phyloP scores from a whole-genome alignment of 2,888 invertebrate species.

The Iphiclides podalirius region DNA sequence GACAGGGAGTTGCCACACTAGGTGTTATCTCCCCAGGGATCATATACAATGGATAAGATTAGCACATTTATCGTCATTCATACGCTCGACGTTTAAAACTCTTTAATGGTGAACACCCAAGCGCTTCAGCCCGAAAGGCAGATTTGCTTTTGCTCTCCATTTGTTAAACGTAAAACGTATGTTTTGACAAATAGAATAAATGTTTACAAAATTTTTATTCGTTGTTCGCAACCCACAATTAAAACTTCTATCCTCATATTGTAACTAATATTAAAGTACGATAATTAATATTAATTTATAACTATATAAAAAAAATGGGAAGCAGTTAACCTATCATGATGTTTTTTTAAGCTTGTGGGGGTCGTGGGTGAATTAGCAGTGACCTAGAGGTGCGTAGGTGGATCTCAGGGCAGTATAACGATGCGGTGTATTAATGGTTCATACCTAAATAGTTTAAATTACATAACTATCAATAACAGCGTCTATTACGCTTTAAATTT shows the following conservation, averaged over 20 bases:
- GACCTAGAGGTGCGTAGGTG: slow-evolving; percentile 38
- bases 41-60: neutral
- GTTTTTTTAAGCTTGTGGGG: slow-evolving; percentile 18
- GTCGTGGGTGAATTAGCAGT: slow-evolving; percentile 40
- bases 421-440: neutral
- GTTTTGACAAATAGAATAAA: slow-evolving; percentile 27
- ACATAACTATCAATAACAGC: slow-evolving; percentile 10
- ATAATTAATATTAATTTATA: slow-evolving; percentile 32
- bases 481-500: too few relatives aligned
- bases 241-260: slow-evolving; percentile 28
- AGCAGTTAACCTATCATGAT: slow-evolving; percentile 63
- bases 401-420: slow-evolving; percentile 11
- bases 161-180: slow-evolving; percentile 28
- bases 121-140: too few relatives aligned
- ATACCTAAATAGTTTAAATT: neutral
- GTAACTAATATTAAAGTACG: slow-evolving; percentile 27
- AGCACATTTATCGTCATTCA: neutral
- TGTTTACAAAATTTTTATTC: slow-evolving; percentile 40
- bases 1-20: neutral
- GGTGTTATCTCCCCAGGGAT: neutral
- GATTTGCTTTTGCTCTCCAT: too few relatives aligned
- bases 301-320: slow-evolving; percentile 69
- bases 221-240: slow-evolving; percentile 66
- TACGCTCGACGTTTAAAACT: neutral
- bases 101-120: neutral